Evolutionary conservation across 2,888 invertebrate species (phyloP).

Genomic region (Ornithoptera alexandrae): DNA sequence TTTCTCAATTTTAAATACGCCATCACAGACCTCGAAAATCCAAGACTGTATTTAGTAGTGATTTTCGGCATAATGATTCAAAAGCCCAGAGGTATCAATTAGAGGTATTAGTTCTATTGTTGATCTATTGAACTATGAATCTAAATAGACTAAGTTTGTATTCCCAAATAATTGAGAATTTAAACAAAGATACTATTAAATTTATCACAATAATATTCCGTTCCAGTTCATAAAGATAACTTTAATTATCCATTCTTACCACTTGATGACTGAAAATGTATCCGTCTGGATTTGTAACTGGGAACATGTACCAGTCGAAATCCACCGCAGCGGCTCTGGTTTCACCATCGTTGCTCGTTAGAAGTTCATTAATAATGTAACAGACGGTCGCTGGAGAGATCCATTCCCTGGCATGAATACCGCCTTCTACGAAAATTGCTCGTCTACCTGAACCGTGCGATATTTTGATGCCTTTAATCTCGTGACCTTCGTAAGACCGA

Average conservation of each 20-base stretch:
- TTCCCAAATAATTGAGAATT: too few relatives aligned
- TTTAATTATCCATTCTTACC: slow-evolving; percentile 46
- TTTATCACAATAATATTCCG: too few relatives aligned
- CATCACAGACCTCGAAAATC: too few relatives aligned
- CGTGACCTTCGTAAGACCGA: slow-evolving; percentile 64
- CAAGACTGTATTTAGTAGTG: too few relatives aligned
- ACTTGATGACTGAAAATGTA: slow-evolving; percentile 83
- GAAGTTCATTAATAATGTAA: slow-evolving; percentile 81
- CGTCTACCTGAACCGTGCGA: slow-evolving; percentile 59
- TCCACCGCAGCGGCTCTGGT: slow-evolving; percentile 71
- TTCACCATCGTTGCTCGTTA: slow-evolving; percentile 74
- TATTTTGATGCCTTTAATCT: slow-evolving; percentile 72
- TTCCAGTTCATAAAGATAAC: neutral
- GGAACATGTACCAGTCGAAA: slow-evolving; percentile 87
- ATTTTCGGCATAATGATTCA: too few relatives aligned
- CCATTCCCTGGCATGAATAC: slow-evolving; percentile 89
- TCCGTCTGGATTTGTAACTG: slow-evolving; percentile 88
- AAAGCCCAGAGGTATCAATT: too few relatives aligned
- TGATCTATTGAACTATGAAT: too few relatives aligned
- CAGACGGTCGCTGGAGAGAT: slow-evolving; percentile 82
- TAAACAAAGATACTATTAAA: too few relatives aligned
- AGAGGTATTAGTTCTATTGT: too few relatives aligned
- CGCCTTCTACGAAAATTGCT: slow-evolving; percentile 67
- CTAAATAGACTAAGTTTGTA: too few relatives aligned
- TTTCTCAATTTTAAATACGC: too few relatives aligned